Evolutionary conservation across 2,113 vertebrate species (phyloP), one percentile per base, ranked within the genome.

Genomic region (Antennarius striatus): DNA sequence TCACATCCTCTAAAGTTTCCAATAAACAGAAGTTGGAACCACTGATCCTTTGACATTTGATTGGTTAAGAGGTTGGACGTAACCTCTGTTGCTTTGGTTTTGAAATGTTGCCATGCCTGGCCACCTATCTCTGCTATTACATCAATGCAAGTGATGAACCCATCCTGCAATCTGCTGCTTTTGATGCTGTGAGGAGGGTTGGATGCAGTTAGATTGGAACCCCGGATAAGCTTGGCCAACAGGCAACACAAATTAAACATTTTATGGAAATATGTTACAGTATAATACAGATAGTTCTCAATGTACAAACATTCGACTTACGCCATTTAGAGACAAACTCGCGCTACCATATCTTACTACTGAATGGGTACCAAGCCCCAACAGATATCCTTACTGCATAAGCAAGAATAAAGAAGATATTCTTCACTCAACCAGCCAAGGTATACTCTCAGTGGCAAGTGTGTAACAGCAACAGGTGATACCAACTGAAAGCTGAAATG

Each of bases 1-100:
- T 88, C 84, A 88, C 91, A 83, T 87, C 71, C 77, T 82, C 29
- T 57, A 53, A 79, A 86, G 72, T 71, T 63, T 69, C 79, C 75
- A 81, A 82, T 89, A 80, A 84, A 71, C 54, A 13, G 49, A 67
- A 43, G 54, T 72, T 51, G 32, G 45, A 79, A 55, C 48, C 39
- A 43, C 48, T 7, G 22, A 14, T 39, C 56, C 4, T 16, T 51
- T 8, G 55, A 54, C 68, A 61, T 80, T 75, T 72, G 71, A 76
- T 75, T 74, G 69, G 77, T 66, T 61, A 58, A 82, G 73, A 81
- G 63, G 53, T 70, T 39, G 16, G 71, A 69, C 28, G 50, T 59
- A 63, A 73, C 72, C 54, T 63, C 3, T 1, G 16, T 71, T 68
- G 64, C 72, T 74, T 48, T 32, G 10, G 30, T 71, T 73, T 62